phyloP scores from a whole-genome alignment of 2,113 vertebrate genomes.

The Rhabdomys dilectus region DNA sequence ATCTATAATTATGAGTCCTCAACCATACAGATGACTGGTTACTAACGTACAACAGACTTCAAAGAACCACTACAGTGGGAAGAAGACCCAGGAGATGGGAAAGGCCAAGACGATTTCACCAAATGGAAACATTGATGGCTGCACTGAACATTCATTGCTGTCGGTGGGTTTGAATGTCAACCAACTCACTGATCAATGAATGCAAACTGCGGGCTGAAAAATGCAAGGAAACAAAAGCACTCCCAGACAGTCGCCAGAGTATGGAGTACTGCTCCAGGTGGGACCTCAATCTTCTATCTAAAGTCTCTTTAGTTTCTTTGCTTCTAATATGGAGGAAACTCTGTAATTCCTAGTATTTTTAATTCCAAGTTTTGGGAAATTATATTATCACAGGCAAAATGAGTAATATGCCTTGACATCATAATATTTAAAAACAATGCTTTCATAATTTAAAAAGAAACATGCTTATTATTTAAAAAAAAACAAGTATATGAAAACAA shows the following conservation, averaged over 20 bases:
- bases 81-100: background rate
- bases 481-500: conserved; percentile 55
- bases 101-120: conserved; percentile 12
- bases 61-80: conserved; percentile 32
- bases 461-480: conserved; percentile 29
- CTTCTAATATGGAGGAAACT: conserved; percentile 25
- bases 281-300: background rate
- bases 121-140: conserved; percentile 89
- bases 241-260: background rate
- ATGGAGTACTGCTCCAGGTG: background rate
- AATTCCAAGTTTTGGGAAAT: conserved; percentile 33
- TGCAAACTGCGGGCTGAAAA: conserved; percentile 98
- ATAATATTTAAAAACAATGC: background rate
- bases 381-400: conserved; percentile 49
- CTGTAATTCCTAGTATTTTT: conserved; percentile 13
- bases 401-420: background rate
- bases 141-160: conserved; percentile 99
- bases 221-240: conserved; percentile 2
- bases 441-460: conserved; percentile 49
- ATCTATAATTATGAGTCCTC: conserved; percentile 6
- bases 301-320: conserved; percentile 31
- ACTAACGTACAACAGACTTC: conserved; percentile 29
- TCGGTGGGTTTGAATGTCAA: conserved; percentile 97
- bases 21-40: background rate
- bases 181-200: conserved; percentile 99